These are phyloP conservation scores for Drosophila pseudotakahashii DNA, from an alignment of 2,888 invertebrate genomes.

Conservation along the genomic window DNA sequence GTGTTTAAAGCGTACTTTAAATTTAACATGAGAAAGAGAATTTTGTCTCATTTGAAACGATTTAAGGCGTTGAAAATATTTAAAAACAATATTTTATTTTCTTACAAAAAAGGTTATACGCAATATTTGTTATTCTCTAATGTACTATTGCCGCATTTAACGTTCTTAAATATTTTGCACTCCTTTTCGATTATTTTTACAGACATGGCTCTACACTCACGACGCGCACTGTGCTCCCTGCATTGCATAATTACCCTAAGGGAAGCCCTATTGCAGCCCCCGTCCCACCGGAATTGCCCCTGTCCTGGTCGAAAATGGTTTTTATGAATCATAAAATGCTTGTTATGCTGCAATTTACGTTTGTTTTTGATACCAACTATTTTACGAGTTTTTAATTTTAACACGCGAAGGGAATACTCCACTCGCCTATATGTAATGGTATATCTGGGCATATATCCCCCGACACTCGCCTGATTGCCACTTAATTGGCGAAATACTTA, in stretches of 20 bases:
- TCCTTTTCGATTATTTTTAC: too few species aligned
- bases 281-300: conserved; percentile 1
- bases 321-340: conserved; percentile 74
- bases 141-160: too few species aligned
- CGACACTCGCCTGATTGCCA: conserved; percentile 57
- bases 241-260: conserved; percentile 38
- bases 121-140: too few species aligned
- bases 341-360: conserved; percentile 73
- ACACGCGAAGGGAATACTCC: conserved; percentile 51
- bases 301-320: conserved; percentile 15
- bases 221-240: conserved; percentile 17
- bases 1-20: too few species aligned
- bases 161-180: too few species aligned
- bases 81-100: too few species aligned
- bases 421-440: not conserved
- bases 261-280: conserved; percentile 7
- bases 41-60: too few species aligned
- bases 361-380: conserved; percentile 50
- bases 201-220: not conserved
- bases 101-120: too few species aligned
- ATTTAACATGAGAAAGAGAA: too few species aligned
- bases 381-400: conserved; percentile 77
- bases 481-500: conserved; percentile 66
- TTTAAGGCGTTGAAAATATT: too few species aligned
- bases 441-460: conserved; percentile 2